Evolutionary conservation across 2,113 vertebrate genomes (phyloP), one percentile per base, ranked within the genome.

Genomic region (Psettodes erumei): DNA sequence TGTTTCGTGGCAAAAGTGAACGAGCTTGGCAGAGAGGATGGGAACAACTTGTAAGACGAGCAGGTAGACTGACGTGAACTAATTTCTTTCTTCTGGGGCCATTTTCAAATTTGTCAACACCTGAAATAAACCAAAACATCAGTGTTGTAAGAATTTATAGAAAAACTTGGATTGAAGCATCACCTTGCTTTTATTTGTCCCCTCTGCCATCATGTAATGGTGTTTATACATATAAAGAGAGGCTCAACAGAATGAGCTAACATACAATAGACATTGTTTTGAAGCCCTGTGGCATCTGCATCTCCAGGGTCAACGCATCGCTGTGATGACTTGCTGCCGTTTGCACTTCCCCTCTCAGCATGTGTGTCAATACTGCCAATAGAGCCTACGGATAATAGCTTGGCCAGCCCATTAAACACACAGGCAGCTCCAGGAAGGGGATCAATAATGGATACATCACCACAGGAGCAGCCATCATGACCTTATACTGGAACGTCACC

Each of bases 361-460:
- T 32, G 81, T 75, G 62, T 86, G 87, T 93, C 91, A 80, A 92
- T 92, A 91, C 77, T 82, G 89, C 75, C 91, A 88, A 93, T 93
- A 91, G 69, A 81, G 86, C 88, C 90, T 81, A 76, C 69, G 79
- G 90, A 88, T 90, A 93, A 90, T 89, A 85, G 89, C 87, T 77
- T 77, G 83, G 85, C 75, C 75, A 72, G 81, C 87, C 91, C 87
- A 93, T 91, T 91, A 91, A 87, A 90, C 83, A 89, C 88, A 86
- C 78, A 85, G 82, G 77, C 85, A 83, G 86, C 88, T 86, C 80
- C 79, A 72, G 88, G 82, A 88, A 87, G 68, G 77, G 62, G 76
- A 90, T 91, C 91, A 88, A 92, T 92, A 87, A 87, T 90, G 62
- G 83, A 87, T 90, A 81, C 87, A 90, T 85, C 85, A 81, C 91